phyloP scores from a whole-genome alignment of 2,888 invertebrate species.

The Dinocampus coccinellae region DNA sequence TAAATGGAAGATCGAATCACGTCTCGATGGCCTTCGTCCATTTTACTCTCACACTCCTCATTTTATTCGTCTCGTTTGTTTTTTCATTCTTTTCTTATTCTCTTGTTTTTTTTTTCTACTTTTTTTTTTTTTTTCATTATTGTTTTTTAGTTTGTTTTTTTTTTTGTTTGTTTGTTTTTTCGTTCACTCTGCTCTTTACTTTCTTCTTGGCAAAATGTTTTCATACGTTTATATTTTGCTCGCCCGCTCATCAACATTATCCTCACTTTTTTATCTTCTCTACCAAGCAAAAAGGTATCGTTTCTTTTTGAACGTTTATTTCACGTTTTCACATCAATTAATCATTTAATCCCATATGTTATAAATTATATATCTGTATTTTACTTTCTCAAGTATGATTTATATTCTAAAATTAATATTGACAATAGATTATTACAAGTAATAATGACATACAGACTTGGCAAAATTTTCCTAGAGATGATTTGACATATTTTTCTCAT shows the following conservation, averaged over 20 bases:
- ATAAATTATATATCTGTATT: background rate
- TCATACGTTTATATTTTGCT: too few relatives aligned
- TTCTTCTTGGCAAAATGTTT: too few relatives aligned
- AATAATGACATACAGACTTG: background rate
- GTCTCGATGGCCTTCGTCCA: slow-evolving; percentile 35
- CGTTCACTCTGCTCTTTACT: too few relatives aligned
- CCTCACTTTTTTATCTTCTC: background rate
- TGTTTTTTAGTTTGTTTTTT: background rate
- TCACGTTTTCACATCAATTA: background rate
- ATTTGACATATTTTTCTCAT: background rate
- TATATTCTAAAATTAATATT: background rate
- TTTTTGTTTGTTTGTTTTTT: slow-evolving; percentile 14
- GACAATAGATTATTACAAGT: background rate
- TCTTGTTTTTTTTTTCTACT: background rate
- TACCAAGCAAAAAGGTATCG: background rate
- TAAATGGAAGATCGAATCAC: slow-evolving; percentile 45
- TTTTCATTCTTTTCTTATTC: background rate
- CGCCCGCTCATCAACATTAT: too few relatives aligned
- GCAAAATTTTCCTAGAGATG: background rate
- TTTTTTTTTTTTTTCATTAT: slow-evolving; percentile 7
- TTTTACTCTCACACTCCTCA: slow-evolving; percentile 18
- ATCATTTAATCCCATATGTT: background rate
- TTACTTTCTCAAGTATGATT: background rate
- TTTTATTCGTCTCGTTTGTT: background rate
- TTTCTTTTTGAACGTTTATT: slow-evolving; percentile 11